Conservation (phyloP, 2,113 vertebrate genomes). For the Gadus macrocephalus region DNA sequence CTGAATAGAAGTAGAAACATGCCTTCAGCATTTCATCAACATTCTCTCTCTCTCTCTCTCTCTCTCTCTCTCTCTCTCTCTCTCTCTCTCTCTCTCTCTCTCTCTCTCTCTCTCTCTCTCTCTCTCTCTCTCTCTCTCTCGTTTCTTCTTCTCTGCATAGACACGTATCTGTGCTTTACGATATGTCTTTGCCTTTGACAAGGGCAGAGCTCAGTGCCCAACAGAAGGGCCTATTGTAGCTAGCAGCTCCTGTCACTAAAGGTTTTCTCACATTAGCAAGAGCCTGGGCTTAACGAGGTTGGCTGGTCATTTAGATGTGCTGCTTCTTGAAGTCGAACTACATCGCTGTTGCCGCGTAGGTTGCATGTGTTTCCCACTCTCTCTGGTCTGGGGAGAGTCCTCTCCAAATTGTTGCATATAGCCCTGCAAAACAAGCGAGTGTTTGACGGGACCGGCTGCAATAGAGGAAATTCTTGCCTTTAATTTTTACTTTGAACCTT, state of each 20-base stretch:
- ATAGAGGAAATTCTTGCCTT: too few species aligned
- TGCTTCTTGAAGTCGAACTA: not conserved
- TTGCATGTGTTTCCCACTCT: too few species aligned
- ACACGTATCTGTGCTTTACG: not conserved
- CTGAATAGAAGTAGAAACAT: conserved; percentile 62
- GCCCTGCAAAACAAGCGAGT: too few species aligned
- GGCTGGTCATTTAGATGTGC: not conserved
- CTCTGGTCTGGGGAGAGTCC: too few species aligned
- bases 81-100: conserved; percentile 12
- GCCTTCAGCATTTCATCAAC: conserved; percentile 24
- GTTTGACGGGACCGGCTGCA: too few species aligned
- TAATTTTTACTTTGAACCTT: too few species aligned
- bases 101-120: not conserved
- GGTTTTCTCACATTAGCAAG: not conserved
- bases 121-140: conserved; percentile 17
- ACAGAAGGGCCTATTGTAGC: too few species aligned
- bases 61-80: conserved; percentile 19
- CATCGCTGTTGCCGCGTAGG: not conserved
- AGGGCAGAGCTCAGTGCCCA: too few species aligned
- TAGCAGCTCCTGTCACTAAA: too few species aligned
- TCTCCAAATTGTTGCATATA: too few species aligned
- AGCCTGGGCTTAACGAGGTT: not conserved
- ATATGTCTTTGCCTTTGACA: too few species aligned
- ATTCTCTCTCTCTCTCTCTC: conserved; percentile 18
- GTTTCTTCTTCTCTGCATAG: not conserved